These are phyloP conservation scores for Cephalopholis sonnerati DNA, from an alignment of 2,113 vertebrate species.

Conservation along the genomic window DNA sequence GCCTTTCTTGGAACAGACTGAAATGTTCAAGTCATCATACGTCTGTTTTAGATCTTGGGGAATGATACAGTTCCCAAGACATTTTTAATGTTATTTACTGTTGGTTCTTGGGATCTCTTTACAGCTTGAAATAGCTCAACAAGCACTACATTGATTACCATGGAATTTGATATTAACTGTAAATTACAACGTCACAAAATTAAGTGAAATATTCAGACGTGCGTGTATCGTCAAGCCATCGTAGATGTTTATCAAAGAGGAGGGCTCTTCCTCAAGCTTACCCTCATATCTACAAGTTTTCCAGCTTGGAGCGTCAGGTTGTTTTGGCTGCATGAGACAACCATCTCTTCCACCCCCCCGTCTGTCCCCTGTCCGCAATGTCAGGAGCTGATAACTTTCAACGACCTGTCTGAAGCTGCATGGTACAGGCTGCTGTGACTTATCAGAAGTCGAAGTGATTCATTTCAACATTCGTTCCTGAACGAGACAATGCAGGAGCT, in stretches of 20 bases:
- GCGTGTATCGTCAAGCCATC: no score
- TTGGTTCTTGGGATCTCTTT: not conserved
- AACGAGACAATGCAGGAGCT: not conserved
- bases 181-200: not conserved
- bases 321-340: constrained; percentile 68
- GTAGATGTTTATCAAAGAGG: not conserved
- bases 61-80: not conserved
- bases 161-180: not conserved
- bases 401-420: constrained; percentile 11
- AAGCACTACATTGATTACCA: not conserved
- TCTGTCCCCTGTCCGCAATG: not conserved
- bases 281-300: not conserved
- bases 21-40: not conserved
- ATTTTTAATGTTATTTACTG: not conserved
- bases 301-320: constrained; percentile 7
- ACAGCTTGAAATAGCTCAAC: not conserved
- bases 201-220: not conserved
- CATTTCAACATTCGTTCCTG: constrained; percentile 21
- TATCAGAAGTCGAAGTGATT: constrained; percentile 35
- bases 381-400: constrained; percentile 25
- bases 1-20: not conserved
- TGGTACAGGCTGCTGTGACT: constrained; percentile 49
- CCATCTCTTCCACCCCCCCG: constrained; percentile 2
- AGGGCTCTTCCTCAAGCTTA: not conserved
- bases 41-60: not conserved